Conservation (phyloP, 2,113 vertebrate species). For the Cebidichthys violaceus region DNA sequence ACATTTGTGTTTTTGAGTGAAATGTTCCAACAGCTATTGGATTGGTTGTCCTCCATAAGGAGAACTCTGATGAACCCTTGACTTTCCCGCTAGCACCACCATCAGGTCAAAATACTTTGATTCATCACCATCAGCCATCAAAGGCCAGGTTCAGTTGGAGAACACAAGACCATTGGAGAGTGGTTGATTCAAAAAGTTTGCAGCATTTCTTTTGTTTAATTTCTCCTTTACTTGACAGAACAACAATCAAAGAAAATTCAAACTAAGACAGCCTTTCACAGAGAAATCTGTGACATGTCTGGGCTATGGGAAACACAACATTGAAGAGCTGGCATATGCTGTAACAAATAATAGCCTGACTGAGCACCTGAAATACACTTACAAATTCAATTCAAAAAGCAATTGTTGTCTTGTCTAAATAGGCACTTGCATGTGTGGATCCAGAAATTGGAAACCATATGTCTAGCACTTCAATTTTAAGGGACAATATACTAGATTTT, state of each 20-base stretch:
- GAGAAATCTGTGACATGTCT: conserved; percentile 31
- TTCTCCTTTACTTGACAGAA: not conserved
- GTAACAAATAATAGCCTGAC: conserved; percentile 44
- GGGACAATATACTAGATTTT: conserved; percentile 7
- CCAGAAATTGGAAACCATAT: conserved; percentile 20
- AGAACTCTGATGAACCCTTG: not conserved
- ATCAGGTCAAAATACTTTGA: not conserved
- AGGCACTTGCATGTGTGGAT: conserved; percentile 1
- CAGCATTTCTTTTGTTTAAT: conserved; percentile 2
- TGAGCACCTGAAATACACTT: conserved; percentile 27
- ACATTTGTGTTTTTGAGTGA: not conserved
- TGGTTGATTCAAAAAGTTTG: conserved; percentile 2
- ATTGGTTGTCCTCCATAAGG: too few relatives aligned
- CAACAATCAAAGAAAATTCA: conserved; percentile 3
- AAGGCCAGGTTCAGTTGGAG: conserved; percentile 8
- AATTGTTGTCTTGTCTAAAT: conserved; percentile 43
- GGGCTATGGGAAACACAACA: not conserved
- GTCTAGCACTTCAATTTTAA: conserved; percentile 35
- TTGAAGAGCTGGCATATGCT: conserved; percentile 44
- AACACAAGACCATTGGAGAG: conserved; percentile 8
- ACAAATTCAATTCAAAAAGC: conserved; percentile 43
- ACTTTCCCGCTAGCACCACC: not conserved
- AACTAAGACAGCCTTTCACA: conserved; percentile 13
- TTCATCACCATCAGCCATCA: not conserved
- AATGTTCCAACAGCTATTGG: not conserved